These are phyloP conservation scores for Hypocryptadius cinnamomeus DNA, from an alignment of 2,113 vertebrate genomes.

Conservation along the genomic window DNA sequence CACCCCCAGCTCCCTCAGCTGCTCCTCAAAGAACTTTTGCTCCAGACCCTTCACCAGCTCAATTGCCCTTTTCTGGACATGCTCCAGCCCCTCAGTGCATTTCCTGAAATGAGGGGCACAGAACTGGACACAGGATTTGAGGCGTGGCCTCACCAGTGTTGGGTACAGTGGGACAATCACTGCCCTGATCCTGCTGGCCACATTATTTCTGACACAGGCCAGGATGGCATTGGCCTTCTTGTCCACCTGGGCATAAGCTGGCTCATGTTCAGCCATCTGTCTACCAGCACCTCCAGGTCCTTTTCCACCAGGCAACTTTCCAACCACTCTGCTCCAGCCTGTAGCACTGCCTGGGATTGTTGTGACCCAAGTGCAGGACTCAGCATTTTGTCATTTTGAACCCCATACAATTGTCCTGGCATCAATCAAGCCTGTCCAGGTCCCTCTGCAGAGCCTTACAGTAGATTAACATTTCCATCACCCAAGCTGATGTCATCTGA, in stretches of 20 bases:
- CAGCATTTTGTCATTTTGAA: neutral
- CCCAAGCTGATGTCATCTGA: neutral
- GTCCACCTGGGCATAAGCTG: neutral
- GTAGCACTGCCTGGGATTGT: neutral
- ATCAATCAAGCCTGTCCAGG: neutral
- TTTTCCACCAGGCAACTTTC: neutral
- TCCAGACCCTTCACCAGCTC: neutral
- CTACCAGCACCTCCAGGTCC: neutral
- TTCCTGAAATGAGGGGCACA: neutral
- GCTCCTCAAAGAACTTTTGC: neutral
- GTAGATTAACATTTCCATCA: neutral
- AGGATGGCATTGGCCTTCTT: neutral
- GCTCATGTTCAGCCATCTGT: neutral
- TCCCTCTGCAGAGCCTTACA: neutral
- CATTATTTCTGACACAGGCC: neutral
- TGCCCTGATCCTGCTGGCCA: neutral
- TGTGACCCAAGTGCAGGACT: neutral
- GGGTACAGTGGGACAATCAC: fast-evolving
- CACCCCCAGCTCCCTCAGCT: neutral
- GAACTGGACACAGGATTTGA: neutral
- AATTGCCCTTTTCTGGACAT: fast-evolving
- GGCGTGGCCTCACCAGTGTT: neutral
- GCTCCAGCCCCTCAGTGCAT: fast-evolving
- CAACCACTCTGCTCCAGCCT: neutral
- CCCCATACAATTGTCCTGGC: neutral